phyloP scores from a whole-genome alignment of 2,888 invertebrate genomes.

The Corbicula japonica region DNA sequence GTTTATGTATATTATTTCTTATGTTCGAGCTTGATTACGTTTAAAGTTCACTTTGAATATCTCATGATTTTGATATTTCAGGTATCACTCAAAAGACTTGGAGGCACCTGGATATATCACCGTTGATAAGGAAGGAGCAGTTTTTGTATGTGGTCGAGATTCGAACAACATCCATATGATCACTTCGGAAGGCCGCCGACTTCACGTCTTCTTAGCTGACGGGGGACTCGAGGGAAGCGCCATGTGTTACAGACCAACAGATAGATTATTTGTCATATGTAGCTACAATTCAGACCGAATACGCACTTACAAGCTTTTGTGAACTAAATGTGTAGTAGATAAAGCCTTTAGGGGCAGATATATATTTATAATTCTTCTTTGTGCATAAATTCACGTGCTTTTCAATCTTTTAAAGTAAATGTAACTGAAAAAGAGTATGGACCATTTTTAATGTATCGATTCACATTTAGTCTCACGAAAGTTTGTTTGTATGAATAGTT shows the following conservation, averaged over 20 bases:
- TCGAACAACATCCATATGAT: constrained; percentile 56
- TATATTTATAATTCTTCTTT: too few species aligned
- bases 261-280: constrained; percentile 46
- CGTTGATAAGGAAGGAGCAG: constrained; percentile 53
- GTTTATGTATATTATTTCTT: too few species aligned
- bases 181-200: constrained; percentile 49
- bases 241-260: constrained; percentile 43
- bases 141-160: constrained; percentile 55
- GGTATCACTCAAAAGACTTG: constrained; percentile 44
- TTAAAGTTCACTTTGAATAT: too few species aligned
- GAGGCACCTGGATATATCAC: constrained; percentile 48
- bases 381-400: too few species aligned
- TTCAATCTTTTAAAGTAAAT: too few species aligned
- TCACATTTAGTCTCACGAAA: background rate
- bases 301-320: constrained; percentile 27
- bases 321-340: background rate
- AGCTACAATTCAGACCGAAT: constrained; percentile 23
- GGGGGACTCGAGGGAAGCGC: constrained; percentile 21
- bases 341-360: background rate
- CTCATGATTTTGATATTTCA: too few species aligned
- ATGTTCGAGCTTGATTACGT: too few species aligned
- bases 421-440: background rate
- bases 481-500: background rate
- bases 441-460: background rate
- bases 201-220: constrained; percentile 35